Evolutionary conservation across 2,888 invertebrate genomes (phyloP).

Genomic region (Chironomus tentans): DNA sequence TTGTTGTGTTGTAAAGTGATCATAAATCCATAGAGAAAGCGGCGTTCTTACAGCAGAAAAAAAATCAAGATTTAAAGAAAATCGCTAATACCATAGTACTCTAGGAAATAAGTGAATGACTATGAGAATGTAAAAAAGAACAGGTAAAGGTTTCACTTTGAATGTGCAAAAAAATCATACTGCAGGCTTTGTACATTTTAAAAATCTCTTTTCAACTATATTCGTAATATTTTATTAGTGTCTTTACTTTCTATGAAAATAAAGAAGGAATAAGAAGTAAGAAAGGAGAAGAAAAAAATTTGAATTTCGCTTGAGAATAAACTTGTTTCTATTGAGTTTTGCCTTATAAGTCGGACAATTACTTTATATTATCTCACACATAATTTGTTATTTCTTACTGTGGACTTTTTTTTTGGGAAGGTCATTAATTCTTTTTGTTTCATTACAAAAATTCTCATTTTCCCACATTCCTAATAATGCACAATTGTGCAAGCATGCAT

Average conservation of each 20-base stretch:
- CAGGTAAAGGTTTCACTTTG: background rate
- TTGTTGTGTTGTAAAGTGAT: too few relatives aligned
- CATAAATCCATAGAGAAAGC: too few relatives aligned
- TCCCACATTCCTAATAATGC: background rate
- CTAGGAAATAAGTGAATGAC: background rate
- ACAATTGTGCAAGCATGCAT: slow-evolving; percentile 25
- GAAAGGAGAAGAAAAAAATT: background rate
- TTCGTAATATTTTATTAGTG: background rate
- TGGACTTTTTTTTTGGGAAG: background rate
- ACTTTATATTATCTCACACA: background rate
- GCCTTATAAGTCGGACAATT: background rate
- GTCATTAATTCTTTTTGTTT: background rate
- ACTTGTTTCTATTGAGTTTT: background rate
- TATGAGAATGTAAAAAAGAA: background rate
- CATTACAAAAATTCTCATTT: background rate
- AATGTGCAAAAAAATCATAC: background rate
- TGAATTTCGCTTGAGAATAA: background rate
- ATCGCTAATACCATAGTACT: background rate
- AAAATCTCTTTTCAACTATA: background rate
- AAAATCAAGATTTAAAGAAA: too few relatives aligned
- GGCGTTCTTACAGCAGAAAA: too few relatives aligned
- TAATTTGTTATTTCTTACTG: background rate
- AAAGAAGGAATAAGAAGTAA: background rate
- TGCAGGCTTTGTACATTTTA: background rate
- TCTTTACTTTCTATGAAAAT: background rate